These are phyloP conservation scores for Zelleria hepariella DNA, from an alignment of 2,888 invertebrate genomes.

Conservation along the genomic window DNA sequence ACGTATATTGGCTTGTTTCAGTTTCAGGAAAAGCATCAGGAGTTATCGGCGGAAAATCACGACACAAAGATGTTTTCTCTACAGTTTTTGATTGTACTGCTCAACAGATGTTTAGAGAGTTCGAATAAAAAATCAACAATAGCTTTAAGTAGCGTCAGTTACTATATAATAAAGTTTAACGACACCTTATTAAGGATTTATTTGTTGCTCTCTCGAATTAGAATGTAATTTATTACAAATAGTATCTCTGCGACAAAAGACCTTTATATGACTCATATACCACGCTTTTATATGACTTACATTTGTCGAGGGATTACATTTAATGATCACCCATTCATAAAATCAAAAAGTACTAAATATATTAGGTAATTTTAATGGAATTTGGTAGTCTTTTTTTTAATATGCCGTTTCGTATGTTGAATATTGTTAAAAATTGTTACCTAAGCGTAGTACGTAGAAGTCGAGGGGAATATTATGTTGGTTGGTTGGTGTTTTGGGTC, in stretches of 20 bases:
- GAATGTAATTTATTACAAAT: slow-evolving; percentile 69
- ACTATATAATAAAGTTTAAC: slow-evolving; percentile 60
- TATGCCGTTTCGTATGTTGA: slow-evolving; percentile 21
- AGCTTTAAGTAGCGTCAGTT: slow-evolving; percentile 56
- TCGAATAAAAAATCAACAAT: slow-evolving; percentile 45
- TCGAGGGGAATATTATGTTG: too few species aligned
- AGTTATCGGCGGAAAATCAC: too few species aligned
- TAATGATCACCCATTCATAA: slow-evolving; percentile 40
- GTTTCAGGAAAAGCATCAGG: too few species aligned
- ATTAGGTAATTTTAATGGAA: slow-evolving; percentile 48
- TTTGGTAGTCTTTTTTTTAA: slow-evolving; percentile 32
- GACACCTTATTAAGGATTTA: slow-evolving; percentile 69
- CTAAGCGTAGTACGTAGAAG: neutral
- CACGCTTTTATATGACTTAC: slow-evolving; percentile 25
- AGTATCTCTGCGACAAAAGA: slow-evolving; percentile 13
- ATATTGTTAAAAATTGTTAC: neutral
- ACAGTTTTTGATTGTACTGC: neutral
- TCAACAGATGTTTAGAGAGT: slow-evolving; percentile 51
- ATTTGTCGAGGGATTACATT: slow-evolving; percentile 58
- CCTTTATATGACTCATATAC: slow-evolving; percentile 1
- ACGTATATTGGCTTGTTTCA: too few species aligned
- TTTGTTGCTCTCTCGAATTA: slow-evolving; percentile 60
- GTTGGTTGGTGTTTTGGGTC: neutral
- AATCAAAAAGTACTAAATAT: slow-evolving; percentile 7
- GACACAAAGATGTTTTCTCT: too few species aligned